Percentiles rank a stretch among this genome's conserved stretches.
These are phyloP conservation scores for Acrobasis repandana DNA, from an alignment of 2,888 invertebrate genomes.

Conservation along the genomic window DNA sequence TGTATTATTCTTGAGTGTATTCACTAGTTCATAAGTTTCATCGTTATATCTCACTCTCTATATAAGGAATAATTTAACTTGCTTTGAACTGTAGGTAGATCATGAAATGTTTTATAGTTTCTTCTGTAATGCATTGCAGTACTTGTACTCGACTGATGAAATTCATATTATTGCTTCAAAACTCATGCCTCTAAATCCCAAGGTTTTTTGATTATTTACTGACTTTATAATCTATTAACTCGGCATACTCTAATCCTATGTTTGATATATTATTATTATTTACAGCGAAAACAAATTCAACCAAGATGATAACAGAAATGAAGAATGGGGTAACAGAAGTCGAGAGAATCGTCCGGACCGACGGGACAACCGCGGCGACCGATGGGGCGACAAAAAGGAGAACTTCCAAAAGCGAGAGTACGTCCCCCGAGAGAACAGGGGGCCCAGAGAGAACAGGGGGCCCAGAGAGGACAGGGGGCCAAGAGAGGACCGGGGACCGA, in stretches of 20 bases:
- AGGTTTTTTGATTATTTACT: neutral
- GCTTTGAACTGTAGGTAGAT: too few species aligned
- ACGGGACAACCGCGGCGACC: conserved; percentile 44
- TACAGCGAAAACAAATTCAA: conserved; percentile 50
- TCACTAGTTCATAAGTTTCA: neutral
- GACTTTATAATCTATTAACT: conserved; percentile 1
- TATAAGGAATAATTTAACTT: too few species aligned
- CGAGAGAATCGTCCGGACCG: conserved; percentile 42
- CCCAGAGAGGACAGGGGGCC: conserved; percentile 39
- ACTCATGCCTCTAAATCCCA: neutral
- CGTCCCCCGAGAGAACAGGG: conserved; percentile 35
- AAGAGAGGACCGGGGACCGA: conserved; percentile 34
- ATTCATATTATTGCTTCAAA: neutral
- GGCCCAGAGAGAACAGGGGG: conserved; percentile 35
- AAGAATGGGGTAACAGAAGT: conserved; percentile 38
- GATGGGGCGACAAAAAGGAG: conserved; percentile 43
- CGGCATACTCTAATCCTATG: neutral
- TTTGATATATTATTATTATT: conserved; percentile 29
- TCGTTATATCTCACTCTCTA: neutral
- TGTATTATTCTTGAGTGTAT: too few species aligned
- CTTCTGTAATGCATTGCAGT: neutral
- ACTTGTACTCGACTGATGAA: neutral
- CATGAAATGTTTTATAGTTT: neutral
- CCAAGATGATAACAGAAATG: conserved; percentile 38
- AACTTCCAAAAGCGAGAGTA: conserved; percentile 46